A percentile compares a stretch with the other conserved stretches of the same genome.
These are phyloP conservation scores for Pygoscelis adeliae DNA, from an alignment of 2,113 vertebrate species.

Conservation along the genomic window DNA sequence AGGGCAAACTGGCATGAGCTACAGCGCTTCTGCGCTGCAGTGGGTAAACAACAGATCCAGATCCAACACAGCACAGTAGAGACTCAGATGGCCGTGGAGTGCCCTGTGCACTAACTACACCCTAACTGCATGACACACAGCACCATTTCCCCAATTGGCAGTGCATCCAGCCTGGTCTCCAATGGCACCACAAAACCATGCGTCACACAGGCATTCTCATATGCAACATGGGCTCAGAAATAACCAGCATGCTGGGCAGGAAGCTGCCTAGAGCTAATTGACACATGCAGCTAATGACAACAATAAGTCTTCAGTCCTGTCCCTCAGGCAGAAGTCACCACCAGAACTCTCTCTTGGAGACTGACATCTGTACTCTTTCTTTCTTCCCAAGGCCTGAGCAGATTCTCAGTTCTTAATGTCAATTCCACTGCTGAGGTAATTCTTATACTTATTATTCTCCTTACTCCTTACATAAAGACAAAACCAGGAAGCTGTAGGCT, in stretches of 20 bases:
- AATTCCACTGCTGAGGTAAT: background rate
- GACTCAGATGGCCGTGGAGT: background rate
- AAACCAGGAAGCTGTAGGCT: background rate
- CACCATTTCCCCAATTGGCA: background rate
- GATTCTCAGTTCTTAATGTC: background rate
- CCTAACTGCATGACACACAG: background rate
- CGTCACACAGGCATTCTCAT: background rate
- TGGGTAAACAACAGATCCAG: background rate
- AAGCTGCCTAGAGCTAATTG: background rate
- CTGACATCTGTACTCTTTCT: background rate
- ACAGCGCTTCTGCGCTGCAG: background rate
- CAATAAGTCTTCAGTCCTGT: background rate
- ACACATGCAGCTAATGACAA: background rate
- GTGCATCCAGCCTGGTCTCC: background rate
- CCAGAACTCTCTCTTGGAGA: background rate
- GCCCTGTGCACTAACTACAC: background rate
- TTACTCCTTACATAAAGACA: background rate
- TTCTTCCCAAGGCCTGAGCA: background rate
- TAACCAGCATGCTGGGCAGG: background rate
- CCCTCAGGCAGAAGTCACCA: background rate
- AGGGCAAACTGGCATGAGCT: background rate
- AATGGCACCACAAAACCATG: background rate
- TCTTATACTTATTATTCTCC: background rate
- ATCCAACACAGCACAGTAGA: fast-evolving
- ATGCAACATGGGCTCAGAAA: background rate